These are phyloP conservation scores for Papilio gigon DNA, from an alignment of 2,888 invertebrate species.

Conservation along the genomic window DNA sequence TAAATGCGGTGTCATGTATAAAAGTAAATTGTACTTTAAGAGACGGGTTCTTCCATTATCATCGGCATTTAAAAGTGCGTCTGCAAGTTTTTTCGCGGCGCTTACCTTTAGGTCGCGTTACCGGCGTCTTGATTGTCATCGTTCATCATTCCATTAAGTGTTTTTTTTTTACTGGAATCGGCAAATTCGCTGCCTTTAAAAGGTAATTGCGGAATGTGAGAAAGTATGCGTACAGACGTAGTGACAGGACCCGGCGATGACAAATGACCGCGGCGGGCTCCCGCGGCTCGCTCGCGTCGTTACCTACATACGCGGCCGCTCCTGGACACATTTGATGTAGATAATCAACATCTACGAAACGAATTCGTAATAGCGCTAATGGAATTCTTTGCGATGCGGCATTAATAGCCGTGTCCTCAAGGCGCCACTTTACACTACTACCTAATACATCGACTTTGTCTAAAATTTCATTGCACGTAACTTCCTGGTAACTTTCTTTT, in stretches of 20 bases:
- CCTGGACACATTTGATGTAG: constrained; percentile 50
- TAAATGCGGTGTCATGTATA: constrained; percentile 41
- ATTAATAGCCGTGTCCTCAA: constrained; percentile 45
- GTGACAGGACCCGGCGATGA: constrained; percentile 76
- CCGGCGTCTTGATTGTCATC: constrained; percentile 56
- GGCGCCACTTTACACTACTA: neutral
- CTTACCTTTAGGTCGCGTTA: constrained; percentile 39
- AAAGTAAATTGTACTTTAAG: constrained; percentile 34
- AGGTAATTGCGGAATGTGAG: constrained; percentile 76
- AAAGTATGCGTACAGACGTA: constrained; percentile 68
- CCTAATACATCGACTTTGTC: neutral
- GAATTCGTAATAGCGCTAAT: constrained; percentile 49
- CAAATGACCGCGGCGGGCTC: constrained; percentile 72
- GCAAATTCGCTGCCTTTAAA: constrained; percentile 70
- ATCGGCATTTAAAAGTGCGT: constrained; percentile 37
- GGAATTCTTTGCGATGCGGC: constrained; percentile 43
- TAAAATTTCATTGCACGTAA: neutral
- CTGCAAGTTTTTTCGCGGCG: constrained; percentile 35
- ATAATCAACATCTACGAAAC: constrained; percentile 49
- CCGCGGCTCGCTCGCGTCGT: constrained; percentile 71
- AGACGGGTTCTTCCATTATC: constrained; percentile 32
- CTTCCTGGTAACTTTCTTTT: neutral
- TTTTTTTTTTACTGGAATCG: constrained; percentile 66
- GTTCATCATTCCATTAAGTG: constrained; percentile 61
- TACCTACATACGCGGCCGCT: constrained; percentile 54